These are phyloP conservation scores for Halocynthia roretzi DNA, from an alignment of 23 tunicate genomes.

Conservation along the genomic window DNA sequence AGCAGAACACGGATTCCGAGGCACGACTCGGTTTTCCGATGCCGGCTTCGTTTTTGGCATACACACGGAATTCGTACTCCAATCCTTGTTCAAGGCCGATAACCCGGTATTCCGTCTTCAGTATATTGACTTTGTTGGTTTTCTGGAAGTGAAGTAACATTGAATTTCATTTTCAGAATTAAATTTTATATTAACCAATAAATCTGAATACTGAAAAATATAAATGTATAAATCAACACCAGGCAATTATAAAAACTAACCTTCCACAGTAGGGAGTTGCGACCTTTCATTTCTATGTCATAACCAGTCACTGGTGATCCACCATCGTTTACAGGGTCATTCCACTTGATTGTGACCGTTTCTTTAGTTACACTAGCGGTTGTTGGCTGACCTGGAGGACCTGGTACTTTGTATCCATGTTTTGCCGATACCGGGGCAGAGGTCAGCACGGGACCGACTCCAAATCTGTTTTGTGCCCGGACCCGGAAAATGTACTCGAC, in stretches of 20 bases:
- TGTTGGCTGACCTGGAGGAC: constrained; percentile 75
- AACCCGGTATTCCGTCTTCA: constrained; percentile 61
- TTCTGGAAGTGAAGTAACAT: constrained; percentile 31
- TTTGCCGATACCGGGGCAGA: constrained; percentile 64
- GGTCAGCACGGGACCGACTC: constrained; percentile 57
- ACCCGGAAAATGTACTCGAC: constrained; percentile 91
- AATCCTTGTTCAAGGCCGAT: constrained; percentile 82
- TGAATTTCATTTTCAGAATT: neutral
- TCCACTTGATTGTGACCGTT: constrained; percentile 61
- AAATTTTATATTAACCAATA: neutral
- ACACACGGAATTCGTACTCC: constrained; percentile 88
- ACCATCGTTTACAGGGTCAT: constrained; percentile 84
- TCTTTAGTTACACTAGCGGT: constrained; percentile 52
- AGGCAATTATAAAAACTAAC: constrained; percentile 7
- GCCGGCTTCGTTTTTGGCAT: constrained; percentile 91
- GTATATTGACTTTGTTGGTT: constrained; percentile 69
- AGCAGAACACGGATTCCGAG: constrained; percentile 50
- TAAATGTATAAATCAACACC: neutral
- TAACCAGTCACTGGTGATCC: constrained; percentile 86
- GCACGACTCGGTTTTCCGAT: constrained; percentile 51
- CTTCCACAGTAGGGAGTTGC: constrained; percentile 89
- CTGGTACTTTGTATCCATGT: constrained; percentile 79
- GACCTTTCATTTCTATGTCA: constrained; percentile 82
- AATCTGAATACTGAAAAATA: too few species aligned
- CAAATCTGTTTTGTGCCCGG: constrained; percentile 88